Base-by-base conservation (phyloP, 2,888 invertebrate species). In the Drosophila stalkeri region DNA sequence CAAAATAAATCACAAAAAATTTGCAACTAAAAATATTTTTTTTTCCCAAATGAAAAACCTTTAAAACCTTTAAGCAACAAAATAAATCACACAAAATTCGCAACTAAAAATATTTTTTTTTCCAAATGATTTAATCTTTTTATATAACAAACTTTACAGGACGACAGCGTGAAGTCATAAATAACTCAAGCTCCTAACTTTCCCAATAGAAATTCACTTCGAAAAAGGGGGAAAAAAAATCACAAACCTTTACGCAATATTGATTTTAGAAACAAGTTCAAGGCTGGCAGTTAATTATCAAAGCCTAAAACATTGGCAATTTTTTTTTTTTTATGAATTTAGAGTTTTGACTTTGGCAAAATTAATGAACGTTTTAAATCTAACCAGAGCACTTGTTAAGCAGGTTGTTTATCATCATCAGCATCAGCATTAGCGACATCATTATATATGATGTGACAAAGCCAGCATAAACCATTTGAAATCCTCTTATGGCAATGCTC, bases 371-470 rank as follows among this genome's bases (percentile, higher is more conserved):
- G 43, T 31, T 44, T 16, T 0, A 56, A 43, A 43, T 43, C n/a
- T 14, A 33, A 14, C 3, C 18, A n/a, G 44, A 14, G 57, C 35
- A 44, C 43, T 57, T 6, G 27, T 3, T 11, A 11, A 44, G 33
- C 44, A 20, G 33, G 23, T 33, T 44, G 43, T 20, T 6, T 20
- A 33, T 33, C 33, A 56, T 18, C 14, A 20, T 56, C 44, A 44
- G n/a, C n/a, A n/a, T 41, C 14, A 41, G 23, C 33, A 56, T 18
- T 9, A 20, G 43, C 44, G 20, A n/a, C n/a, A n/a, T 41, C 14
- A 41, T 55, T 31, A 20, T 44, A 44, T 44, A 35, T 44, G 35
- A 35, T 46, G 35, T 44, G 56, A 57, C 31, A 63, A 60, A 46
- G 46, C 61, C 61, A 39, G 7, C 18, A 9, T 44, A 11, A 35